phyloP scores from a whole-genome alignment of 1,140 invertebrate species.

The Sycobia sp. region DNA sequence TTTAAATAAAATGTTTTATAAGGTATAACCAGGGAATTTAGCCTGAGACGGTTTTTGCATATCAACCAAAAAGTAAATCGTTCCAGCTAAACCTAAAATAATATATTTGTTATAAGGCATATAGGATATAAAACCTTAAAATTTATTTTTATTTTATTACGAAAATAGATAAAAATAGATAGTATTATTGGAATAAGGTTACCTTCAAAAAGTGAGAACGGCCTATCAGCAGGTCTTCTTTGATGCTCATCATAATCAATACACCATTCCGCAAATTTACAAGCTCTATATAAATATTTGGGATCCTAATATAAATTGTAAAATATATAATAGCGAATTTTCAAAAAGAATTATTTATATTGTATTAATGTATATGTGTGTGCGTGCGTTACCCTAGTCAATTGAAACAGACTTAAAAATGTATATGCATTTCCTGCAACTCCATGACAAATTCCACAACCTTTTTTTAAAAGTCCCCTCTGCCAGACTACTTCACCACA shows the following conservation, averaged over 20 bases:
- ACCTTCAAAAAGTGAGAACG: slow-evolving; percentile 88
- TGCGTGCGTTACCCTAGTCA: slow-evolving; percentile 70
- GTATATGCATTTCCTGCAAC: slow-evolving; percentile 90
- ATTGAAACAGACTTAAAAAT: slow-evolving; percentile 81
- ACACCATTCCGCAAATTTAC: slow-evolving; percentile 85
- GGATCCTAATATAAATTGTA: slow-evolving; percentile 61
- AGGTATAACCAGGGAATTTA: slow-evolving; percentile 70
- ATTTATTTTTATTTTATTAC: no score
- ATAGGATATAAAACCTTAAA: background rate
- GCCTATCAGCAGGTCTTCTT: slow-evolving; percentile 74
- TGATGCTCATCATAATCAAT: slow-evolving; percentile 73
- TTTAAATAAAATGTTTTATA: slow-evolving; percentile 46
- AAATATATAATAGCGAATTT: slow-evolving; percentile 4
- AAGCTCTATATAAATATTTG: slow-evolving; percentile 76
- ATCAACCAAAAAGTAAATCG: slow-evolving; percentile 74
- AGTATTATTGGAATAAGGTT: slow-evolving; percentile 22
- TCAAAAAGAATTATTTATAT: background rate
- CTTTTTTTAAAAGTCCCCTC: slow-evolving; percentile 85
- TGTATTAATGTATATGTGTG: no score
- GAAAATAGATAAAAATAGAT: no score
- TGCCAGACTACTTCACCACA: slow-evolving; percentile 84
- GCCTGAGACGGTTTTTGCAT: slow-evolving; percentile 66
- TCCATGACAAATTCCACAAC: slow-evolving; percentile 92
- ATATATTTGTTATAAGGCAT: background rate
- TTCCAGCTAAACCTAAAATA: slow-evolving; percentile 65